These are phyloP conservation scores for Toxostoma redivivum DNA, from an alignment of 2,113 vertebrate genomes.

Conservation along the genomic window DNA sequence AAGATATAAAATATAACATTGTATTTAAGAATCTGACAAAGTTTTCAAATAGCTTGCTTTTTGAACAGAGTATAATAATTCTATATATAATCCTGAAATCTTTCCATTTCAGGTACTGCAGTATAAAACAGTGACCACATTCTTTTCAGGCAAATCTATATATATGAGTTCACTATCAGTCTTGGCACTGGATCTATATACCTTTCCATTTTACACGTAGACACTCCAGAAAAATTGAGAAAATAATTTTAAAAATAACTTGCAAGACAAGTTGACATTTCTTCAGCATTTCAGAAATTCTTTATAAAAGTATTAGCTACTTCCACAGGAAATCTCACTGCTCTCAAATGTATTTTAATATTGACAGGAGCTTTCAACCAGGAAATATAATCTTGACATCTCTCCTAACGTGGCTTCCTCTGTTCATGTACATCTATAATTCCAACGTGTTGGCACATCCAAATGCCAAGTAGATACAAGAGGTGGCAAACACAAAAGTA, in stretches of 20 bases:
- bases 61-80: not conserved
- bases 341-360: not conserved
- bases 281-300: slow-evolving; percentile 21
- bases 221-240: not conserved
- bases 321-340: slow-evolving; percentile 18
- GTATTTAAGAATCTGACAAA: not conserved
- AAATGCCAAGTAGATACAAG: not conserved
- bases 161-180: fast-evolving
- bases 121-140: not conserved
- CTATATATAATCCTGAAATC: not conserved
- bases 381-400: slow-evolving; percentile 11
- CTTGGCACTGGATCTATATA: fast-evolving
- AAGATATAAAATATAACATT: not conserved
- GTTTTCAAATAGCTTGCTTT: not conserved
- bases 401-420: not conserved
- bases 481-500: not conserved
- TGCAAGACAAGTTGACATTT: not conserved
- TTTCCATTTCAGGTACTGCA: not conserved
- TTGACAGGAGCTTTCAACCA: slow-evolving; percentile 49
- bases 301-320: slow-evolving; percentile 34
- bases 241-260: not conserved
- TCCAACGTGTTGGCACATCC: not conserved
- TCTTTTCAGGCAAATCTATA: not conserved
- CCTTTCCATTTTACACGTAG: not conserved
- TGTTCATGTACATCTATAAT: not conserved